Percentiles rank a stretch among this genome's conserved stretches.
Evolutionary conservation across 1,140 invertebrate genomes (phyloP).

Genomic region (Mactra quadrangularis): DNA sequence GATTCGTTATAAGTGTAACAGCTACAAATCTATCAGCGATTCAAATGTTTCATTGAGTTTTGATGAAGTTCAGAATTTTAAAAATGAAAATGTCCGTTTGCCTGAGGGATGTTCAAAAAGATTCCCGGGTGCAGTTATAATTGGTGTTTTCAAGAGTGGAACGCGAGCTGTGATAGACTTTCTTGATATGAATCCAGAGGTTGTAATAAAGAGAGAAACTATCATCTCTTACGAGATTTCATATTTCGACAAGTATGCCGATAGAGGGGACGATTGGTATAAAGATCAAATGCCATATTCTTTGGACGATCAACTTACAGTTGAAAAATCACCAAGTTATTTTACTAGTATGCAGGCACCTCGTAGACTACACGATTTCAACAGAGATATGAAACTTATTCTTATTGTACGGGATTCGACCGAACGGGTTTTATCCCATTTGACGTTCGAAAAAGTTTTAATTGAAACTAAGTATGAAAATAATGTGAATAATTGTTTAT

Average conservation of each 20-base stretch:
- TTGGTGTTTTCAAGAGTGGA: slow-evolving; percentile 47
- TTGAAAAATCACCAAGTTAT: slow-evolving; percentile 61
- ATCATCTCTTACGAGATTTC: slow-evolving; percentile 30
- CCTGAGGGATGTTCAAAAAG: slow-evolving; percentile 14
- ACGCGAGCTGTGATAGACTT: slow-evolving; percentile 52
- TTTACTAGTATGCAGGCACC: slow-evolving; percentile 5
- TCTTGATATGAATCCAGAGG: slow-evolving; percentile 37
- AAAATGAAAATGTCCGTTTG: not conserved
- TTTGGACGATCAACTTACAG: slow-evolving; percentile 33
- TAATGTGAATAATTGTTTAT: slow-evolving; percentile 23
- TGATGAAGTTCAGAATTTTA: too few relatives aligned
- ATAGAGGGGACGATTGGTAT: slow-evolving; percentile 41
- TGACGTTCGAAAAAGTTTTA: slow-evolving; percentile 23
- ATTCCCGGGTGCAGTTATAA: slow-evolving; percentile 29
- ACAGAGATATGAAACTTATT: slow-evolving; percentile 49
- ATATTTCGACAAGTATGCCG: slow-evolving; percentile 35
- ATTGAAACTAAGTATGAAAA: not conserved
- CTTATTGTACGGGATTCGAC: slow-evolving; percentile 51
- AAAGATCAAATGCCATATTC: slow-evolving; percentile 23
- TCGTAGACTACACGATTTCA: slow-evolving; percentile 26
- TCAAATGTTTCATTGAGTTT: too few relatives aligned
- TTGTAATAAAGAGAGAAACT: slow-evolving; percentile 13
- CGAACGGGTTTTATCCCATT: slow-evolving; percentile 32
- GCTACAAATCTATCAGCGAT: not conserved
- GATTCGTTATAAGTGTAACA: not conserved